Conservation (phyloP, 2,113 vertebrate genomes). For the Helogale parvula region DNA sequence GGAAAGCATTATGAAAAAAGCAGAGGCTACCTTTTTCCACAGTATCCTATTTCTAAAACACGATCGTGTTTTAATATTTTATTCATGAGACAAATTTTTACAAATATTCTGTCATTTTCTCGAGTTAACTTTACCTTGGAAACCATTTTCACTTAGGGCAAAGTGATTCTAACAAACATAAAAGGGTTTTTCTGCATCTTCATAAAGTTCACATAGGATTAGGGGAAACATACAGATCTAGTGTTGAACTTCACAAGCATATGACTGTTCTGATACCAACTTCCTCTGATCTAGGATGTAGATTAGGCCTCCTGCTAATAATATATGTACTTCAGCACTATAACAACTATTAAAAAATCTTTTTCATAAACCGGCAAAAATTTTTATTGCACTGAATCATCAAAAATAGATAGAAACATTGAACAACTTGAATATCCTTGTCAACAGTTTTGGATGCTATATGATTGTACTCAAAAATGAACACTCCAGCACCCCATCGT, state of each 20-base stretch:
- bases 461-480: slow-evolving; percentile 12
- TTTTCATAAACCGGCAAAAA: slow-evolving; percentile 53
- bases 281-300: slow-evolving; percentile 74
- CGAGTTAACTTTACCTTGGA: slow-evolving; percentile 68
- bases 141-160: slow-evolving; percentile 60
- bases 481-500: not conserved
- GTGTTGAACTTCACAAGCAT: slow-evolving; percentile 63
- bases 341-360: slow-evolving; percentile 64
- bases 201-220: slow-evolving; percentile 73
- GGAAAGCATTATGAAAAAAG: slow-evolving; percentile 54
- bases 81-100: slow-evolving; percentile 71
- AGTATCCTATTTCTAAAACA: slow-evolving; percentile 64
- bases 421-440: slow-evolving; percentile 42
- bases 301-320: slow-evolving; percentile 79
- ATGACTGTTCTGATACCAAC: slow-evolving; percentile 42
- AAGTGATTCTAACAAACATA: slow-evolving; percentile 57
- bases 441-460: slow-evolving; percentile 21
- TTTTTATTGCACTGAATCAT: slow-evolving; percentile 52
- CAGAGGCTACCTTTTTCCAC: slow-evolving; percentile 49
- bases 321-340: slow-evolving; percentile 78
- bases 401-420: slow-evolving; percentile 66
- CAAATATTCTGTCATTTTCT: slow-evolving; percentile 61
- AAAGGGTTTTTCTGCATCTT: slow-evolving; percentile 58
- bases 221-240: slow-evolving; percentile 79
- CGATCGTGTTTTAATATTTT: slow-evolving; percentile 73